A percentile compares a stretch with the other conserved stretches of the same genome.
Conservation (phyloP, 2,797 vertebrate species). For the Sebastes vulpes region DNA sequence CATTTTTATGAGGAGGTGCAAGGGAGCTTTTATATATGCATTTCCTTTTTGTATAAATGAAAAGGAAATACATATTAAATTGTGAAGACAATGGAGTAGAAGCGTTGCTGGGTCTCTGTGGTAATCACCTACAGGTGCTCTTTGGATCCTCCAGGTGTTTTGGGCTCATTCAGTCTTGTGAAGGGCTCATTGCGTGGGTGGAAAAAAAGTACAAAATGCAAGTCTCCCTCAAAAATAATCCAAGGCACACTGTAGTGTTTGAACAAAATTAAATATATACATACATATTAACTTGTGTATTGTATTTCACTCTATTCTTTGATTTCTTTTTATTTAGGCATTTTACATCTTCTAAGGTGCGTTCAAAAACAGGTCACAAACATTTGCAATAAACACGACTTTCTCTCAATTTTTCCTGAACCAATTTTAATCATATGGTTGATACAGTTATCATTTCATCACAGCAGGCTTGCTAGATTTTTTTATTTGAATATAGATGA, state of each 20-base stretch:
- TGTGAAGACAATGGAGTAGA: no score
- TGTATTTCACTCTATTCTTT: not conserved
- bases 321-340: not conserved
- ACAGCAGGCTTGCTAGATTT: conserved; percentile 19
- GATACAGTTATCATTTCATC: conserved; percentile 37
- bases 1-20: not conserved
- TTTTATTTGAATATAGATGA: not conserved
- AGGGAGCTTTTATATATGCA: not conserved
- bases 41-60: not conserved
- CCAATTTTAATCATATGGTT: conserved; percentile 42
- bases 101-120: no score
- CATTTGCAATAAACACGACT: conserved; percentile 1
- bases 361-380: not conserved
- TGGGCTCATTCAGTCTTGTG: no score
- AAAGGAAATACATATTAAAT: not conserved
- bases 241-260: no score
- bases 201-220: no score
- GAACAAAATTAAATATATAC: no score
- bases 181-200: no score
- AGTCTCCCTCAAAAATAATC: no score
- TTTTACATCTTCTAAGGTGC: not conserved
- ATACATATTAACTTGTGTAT: not conserved
- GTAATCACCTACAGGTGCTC: no score
- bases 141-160: no score
- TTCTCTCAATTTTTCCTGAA: conserved; percentile 1